These are phyloP conservation scores for Graptemys geographica DNA, from an alignment of 2,797 vertebrate genomes.

Conservation along the genomic window DNA sequence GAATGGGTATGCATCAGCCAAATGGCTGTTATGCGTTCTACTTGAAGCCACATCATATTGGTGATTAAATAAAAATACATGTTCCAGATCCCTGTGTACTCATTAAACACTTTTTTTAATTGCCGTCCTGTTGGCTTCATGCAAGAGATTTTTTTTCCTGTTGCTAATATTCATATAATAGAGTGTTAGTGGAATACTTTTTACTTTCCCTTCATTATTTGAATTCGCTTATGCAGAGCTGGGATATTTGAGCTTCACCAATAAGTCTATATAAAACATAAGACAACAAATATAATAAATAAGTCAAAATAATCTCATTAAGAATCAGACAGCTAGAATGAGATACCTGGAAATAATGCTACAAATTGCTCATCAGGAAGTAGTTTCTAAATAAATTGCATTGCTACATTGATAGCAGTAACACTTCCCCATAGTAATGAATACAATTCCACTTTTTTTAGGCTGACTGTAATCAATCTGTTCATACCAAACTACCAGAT, in stretches of 20 bases:
- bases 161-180: neutral
- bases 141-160: neutral
- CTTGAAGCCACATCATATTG: neutral
- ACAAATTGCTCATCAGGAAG: slow-evolving; percentile 43
- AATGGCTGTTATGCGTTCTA: neutral
- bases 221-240: slow-evolving; percentile 3
- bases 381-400: slow-evolving; percentile 57
- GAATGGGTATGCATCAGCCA: neutral
- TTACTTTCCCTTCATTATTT: neutral
- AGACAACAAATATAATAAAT: slow-evolving; percentile 23
- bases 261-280: slow-evolving; percentile 24
- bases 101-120: neutral
- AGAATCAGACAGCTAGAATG: slow-evolving; percentile 50
- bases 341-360: slow-evolving; percentile 68
- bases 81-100: neutral
- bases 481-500: slow-evolving; percentile 30
- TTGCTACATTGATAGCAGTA: slow-evolving; percentile 62
- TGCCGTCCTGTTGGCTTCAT: neutral
- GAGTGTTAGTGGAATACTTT: neutral
- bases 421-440: neutral
- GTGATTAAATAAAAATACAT: neutral
- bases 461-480: slow-evolving; percentile 57
- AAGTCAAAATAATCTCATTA: slow-evolving; percentile 37
- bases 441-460: slow-evolving; percentile 50
- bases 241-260: slow-evolving; percentile 14